Evolutionary conservation across 2,113 vertebrate species (phyloP).

Genomic region (Nycticorax nycticorax): DNA sequence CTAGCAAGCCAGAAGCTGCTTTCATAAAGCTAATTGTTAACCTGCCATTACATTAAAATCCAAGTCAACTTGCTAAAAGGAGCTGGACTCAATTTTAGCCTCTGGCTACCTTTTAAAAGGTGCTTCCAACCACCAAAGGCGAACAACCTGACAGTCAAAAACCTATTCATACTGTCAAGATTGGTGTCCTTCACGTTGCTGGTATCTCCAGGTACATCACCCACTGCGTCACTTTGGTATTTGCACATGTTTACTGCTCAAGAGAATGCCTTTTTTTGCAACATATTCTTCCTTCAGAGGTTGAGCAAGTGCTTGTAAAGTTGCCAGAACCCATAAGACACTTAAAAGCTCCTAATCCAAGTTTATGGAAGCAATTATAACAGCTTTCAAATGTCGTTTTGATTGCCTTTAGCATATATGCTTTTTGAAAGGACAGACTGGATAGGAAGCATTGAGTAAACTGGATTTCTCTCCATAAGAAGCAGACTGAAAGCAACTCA

Average conservation of each 20-base stretch:
- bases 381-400: background rate
- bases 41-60: background rate
- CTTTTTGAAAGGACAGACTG: background rate
- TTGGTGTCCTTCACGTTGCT: background rate
- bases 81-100: background rate
- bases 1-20: background rate
- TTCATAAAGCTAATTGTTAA: background rate
- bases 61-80: background rate
- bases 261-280: background rate
- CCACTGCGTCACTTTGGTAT: background rate
- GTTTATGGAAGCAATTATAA: slow-evolving; percentile 13
- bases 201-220: background rate
- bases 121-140: background rate
- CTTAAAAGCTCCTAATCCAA: slow-evolving; percentile 5
- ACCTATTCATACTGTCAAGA: background rate
- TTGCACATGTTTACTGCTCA: fast-evolving
- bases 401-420: background rate
- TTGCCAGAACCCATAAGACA: background rate
- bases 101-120: background rate
- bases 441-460: background rate
- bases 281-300: background rate
- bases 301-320: background rate
- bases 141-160: background rate
- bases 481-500: background rate
- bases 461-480: background rate